These are phyloP conservation scores for Stigmatopora argus DNA, from an alignment of 2,113 vertebrate species.

Conservation along the genomic window DNA sequence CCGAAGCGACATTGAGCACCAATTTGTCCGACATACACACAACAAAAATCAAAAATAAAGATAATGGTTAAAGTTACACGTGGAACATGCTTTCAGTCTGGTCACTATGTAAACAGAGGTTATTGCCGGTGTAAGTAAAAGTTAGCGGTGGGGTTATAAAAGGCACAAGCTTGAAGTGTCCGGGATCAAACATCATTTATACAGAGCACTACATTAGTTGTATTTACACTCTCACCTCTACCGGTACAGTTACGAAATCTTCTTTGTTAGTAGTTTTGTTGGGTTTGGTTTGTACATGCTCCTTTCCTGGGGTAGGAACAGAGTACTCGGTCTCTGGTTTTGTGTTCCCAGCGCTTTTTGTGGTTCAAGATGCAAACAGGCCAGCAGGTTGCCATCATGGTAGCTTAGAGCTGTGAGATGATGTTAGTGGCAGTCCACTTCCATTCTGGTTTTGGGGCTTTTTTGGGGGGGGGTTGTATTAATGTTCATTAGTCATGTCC, in stretches of 20 bases:
- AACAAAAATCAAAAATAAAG: conserved; percentile 14
- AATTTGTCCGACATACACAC: conserved; percentile 49
- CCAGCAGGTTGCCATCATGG: conserved; percentile 79
- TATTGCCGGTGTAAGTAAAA: conserved; percentile 80
- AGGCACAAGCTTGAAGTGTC: conserved; percentile 80
- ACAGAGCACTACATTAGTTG: conserved; percentile 91
- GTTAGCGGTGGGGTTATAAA: conserved; percentile 76
- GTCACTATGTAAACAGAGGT: conserved; percentile 72
- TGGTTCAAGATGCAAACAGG: conserved; percentile 83
- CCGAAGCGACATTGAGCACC: conserved; percentile 40
- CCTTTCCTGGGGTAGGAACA: conserved; percentile 65
- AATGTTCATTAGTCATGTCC: conserved; percentile 84
- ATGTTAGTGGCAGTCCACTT: conserved; percentile 92
- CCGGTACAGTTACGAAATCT: conserved; percentile 70
- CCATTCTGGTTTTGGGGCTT: conserved; percentile 58
- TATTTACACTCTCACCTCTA: conserved; percentile 85
- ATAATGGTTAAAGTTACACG: conserved; percentile 68
- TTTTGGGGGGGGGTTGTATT: conserved; percentile 58
- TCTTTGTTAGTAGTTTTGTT: conserved; percentile 85
- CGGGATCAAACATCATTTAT: conserved; percentile 81
- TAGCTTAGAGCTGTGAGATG: conserved; percentile 74
- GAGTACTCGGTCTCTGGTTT: conserved; percentile 53
- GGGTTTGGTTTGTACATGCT: conserved; percentile 72
- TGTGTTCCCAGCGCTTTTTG: conserved; percentile 62
- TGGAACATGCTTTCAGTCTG: conserved; percentile 71